Conservation (phyloP, 2,797 vertebrate species). For the Gymnothorax javanicus region DNA sequence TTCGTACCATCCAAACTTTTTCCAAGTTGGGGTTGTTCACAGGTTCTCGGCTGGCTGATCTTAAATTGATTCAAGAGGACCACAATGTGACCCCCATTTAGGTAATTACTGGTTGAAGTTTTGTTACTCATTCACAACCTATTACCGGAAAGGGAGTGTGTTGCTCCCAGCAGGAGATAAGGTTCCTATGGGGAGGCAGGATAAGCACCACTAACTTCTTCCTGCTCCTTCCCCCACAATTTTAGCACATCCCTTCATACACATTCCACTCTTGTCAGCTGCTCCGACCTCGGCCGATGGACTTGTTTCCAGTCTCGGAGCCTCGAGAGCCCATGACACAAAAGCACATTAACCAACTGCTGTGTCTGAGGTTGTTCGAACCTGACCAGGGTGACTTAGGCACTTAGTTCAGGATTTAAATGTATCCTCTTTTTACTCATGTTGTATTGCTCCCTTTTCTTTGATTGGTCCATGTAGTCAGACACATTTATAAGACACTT, state of each 20-base stretch:
- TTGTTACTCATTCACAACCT: constrained; percentile 46
- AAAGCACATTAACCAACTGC: background rate
- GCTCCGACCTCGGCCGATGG: constrained; percentile 47
- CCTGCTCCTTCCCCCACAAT: constrained; percentile 31
- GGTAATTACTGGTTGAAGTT: constrained; percentile 36
- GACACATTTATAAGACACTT: background rate
- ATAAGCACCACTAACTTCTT: constrained; percentile 48
- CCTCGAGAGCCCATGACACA: background rate
- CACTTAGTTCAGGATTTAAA: background rate
- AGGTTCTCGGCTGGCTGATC: background rate
- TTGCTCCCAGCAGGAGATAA: constrained; percentile 31
- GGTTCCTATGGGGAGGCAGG: constrained; percentile 25
- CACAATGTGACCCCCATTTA: constrained; percentile 40
- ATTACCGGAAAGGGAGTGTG: constrained; percentile 44
- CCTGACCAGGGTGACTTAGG: too few species aligned
- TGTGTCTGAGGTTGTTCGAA: background rate
- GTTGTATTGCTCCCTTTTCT: background rate
- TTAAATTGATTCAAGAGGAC: background rate
- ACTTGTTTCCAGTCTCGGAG: background rate
- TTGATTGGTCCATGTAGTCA: background rate
- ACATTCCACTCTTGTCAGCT: constrained; percentile 43
- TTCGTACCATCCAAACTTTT: too few species aligned
- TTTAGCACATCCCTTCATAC: constrained; percentile 6
- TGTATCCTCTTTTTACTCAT: background rate
- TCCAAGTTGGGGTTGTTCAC: too few species aligned